These are phyloP conservation scores for Drosophila mauritiana DNA, from an alignment of 1,140 invertebrate genomes.

Conservation along the genomic window DNA sequence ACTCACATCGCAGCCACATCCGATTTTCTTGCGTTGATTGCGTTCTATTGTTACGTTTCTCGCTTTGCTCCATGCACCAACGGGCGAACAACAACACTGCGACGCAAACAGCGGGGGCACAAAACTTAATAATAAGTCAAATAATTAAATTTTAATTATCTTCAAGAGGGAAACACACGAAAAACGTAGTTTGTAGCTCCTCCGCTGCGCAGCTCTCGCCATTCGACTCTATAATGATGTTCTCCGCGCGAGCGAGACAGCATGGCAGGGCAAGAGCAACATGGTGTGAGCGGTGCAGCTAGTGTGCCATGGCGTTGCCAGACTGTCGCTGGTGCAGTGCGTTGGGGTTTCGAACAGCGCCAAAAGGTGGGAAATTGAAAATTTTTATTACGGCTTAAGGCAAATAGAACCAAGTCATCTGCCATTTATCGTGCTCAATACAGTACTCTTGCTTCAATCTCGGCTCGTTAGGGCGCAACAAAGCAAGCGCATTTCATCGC, in stretches of 20 bases:
- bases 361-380: conserved; percentile 12
- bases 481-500: conserved; percentile 71
- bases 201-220: conserved; percentile 54
- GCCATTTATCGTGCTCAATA: conserved; percentile 40
- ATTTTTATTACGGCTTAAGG: background rate
- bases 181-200: conserved; percentile 65
- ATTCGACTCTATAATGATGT: conserved; percentile 66
- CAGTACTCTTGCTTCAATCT: conserved; percentile 1
- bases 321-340: conserved; percentile 1
- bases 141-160: conserved; percentile 82
- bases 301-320: conserved; percentile 51
- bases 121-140: conserved; percentile 80
- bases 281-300: conserved; percentile 65
- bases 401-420: conserved; percentile 9
- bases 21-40: conserved; percentile 63
- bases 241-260: conserved; percentile 14
- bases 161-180: conserved; percentile 71
- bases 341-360: conserved; percentile 26
- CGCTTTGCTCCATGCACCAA: conserved; percentile 34
- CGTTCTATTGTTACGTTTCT: conserved; percentile 40
- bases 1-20: conserved; percentile 51
- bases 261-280: conserved; percentile 46
- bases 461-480: conserved; percentile 72
- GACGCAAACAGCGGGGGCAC: conserved; percentile 35
- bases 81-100: conserved; percentile 15